Conservation (phyloP, 2,797 vertebrate species). For the Neostethus bicornis region DNA sequence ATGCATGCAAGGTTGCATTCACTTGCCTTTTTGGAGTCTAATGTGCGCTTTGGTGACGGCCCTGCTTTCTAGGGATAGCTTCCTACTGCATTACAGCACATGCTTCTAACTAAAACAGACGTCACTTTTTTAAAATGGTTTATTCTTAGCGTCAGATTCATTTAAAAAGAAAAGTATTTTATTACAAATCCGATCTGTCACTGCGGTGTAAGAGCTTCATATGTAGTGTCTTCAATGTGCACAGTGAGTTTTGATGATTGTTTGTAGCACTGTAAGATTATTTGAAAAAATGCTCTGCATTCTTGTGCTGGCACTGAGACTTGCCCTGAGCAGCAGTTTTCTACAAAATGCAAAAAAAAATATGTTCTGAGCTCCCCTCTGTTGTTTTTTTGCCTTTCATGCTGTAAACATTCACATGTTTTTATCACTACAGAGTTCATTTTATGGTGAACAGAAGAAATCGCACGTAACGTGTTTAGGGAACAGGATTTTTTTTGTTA, state of each 20-base stretch:
- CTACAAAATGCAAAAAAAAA: constrained; percentile 20
- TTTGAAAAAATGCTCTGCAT: constrained; percentile 19
- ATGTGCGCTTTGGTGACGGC: constrained; percentile 56
- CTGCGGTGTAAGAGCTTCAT: constrained; percentile 27
- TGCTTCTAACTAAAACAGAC: constrained; percentile 46
- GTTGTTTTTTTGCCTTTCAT: constrained; percentile 11
- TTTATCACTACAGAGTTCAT: constrained; percentile 40
- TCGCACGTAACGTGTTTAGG: constrained; percentile 31
- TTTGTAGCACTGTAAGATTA: constrained; percentile 37
- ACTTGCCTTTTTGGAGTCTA: constrained; percentile 64
- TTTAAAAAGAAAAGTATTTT: constrained; percentile 27
- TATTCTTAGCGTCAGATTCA: constrained; percentile 29
- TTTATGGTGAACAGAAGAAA: constrained; percentile 45
- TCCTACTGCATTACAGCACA: constrained; percentile 54
- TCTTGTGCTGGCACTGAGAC: constrained; percentile 15
- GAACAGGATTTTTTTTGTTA: constrained; percentile 26
- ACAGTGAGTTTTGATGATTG: constrained; percentile 29
- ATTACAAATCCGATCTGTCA: constrained; percentile 35
- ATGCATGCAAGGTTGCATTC: constrained; percentile 69
- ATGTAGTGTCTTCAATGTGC: constrained; percentile 40
- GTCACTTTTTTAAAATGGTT: constrained; percentile 37
- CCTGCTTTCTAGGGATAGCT: constrained; percentile 66
- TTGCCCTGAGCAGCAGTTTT: constrained; percentile 23
- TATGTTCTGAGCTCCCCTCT: constrained; percentile 19
- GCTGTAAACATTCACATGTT: constrained; percentile 35